These are phyloP conservation scores for Scyliorhinus canicula DNA, from an alignment of 2,797 vertebrate species.

Conservation along the genomic window DNA sequence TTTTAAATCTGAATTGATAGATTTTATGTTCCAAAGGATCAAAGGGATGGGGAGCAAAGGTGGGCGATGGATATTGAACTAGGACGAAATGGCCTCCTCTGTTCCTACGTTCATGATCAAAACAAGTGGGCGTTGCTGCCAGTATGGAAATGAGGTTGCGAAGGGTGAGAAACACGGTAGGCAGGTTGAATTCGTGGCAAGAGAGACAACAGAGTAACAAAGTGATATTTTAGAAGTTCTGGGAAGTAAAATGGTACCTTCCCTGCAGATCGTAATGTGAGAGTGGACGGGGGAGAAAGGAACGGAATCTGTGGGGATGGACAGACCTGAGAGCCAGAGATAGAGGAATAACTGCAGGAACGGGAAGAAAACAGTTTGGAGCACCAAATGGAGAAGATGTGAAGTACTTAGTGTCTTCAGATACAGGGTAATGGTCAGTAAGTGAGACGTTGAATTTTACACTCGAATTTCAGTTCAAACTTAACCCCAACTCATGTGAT, in stretches of 20 bases:
- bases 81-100: too few species aligned
- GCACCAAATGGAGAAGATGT: slow-evolving; percentile 46
- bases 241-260: not conserved
- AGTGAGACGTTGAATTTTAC: not conserved
- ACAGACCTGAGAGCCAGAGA: not conserved
- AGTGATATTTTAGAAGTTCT: not conserved
- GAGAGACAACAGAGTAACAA: not conserved
- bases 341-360: not conserved
- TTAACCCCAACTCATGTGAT: not conserved
- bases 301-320: not conserved
- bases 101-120: not conserved
- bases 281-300: not conserved
- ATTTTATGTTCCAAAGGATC: not conserved
- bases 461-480: not conserved
- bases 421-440: not conserved
- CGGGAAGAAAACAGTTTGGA: slow-evolving; percentile 42
- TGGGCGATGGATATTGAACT: too few species aligned
- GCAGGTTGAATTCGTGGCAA: too few species aligned
- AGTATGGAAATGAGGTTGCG: not conserved
- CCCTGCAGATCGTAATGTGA: not conserved
- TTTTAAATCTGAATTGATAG: not conserved
- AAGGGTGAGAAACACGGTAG: not conserved
- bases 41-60: not conserved
- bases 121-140: slow-evolving; percentile 44
- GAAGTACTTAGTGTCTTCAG: slow-evolving; percentile 32